A percentile compares a stretch with the other conserved stretches of the same genome.
These are phyloP conservation scores for Saimiri boliviensis DNA, from an alignment of 2,113 vertebrate species.

Conservation along the genomic window DNA sequence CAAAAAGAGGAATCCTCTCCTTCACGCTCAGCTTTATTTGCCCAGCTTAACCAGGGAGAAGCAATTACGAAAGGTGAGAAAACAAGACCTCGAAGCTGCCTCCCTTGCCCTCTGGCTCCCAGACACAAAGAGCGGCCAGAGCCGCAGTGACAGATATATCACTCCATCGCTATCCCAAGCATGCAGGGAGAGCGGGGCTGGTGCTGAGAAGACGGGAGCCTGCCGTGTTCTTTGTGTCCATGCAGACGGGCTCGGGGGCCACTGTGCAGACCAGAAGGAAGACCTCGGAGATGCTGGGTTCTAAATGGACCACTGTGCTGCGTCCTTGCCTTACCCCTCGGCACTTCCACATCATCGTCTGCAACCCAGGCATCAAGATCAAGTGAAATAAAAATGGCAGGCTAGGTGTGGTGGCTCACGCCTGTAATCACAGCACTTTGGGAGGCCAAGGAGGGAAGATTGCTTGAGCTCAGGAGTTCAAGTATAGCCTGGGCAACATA, in stretches of 20 bases:
- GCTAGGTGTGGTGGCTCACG: too few relatives aligned
- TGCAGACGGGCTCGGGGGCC: neutral
- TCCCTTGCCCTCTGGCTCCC: neutral
- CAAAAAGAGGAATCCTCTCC: conserved; percentile 80
- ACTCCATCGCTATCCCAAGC: neutral
- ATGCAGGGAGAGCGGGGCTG: neutral
- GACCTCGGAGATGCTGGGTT: neutral
- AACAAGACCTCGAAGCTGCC: neutral
- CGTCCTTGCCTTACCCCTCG: neutral
- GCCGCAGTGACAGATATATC: neutral
- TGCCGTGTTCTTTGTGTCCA: neutral
- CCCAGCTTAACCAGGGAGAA: conserved; percentile 96
- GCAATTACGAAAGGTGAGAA: conserved; percentile 93
- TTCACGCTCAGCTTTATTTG: conserved; percentile 92
- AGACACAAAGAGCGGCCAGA: neutral
- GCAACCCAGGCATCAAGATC: neutral
- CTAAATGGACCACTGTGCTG: neutral
- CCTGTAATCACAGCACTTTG: too few relatives aligned
- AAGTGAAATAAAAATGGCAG: neutral
- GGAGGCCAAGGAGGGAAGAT: too few relatives aligned
- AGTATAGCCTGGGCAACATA: too few relatives aligned
- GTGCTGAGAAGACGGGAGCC: neutral
- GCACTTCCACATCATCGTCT: neutral
- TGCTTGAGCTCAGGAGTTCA: too few relatives aligned
- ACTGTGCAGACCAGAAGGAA: neutral